phyloP scores from a whole-genome alignment of 1,140 invertebrate species.

The Armadillidium nasatum region DNA sequence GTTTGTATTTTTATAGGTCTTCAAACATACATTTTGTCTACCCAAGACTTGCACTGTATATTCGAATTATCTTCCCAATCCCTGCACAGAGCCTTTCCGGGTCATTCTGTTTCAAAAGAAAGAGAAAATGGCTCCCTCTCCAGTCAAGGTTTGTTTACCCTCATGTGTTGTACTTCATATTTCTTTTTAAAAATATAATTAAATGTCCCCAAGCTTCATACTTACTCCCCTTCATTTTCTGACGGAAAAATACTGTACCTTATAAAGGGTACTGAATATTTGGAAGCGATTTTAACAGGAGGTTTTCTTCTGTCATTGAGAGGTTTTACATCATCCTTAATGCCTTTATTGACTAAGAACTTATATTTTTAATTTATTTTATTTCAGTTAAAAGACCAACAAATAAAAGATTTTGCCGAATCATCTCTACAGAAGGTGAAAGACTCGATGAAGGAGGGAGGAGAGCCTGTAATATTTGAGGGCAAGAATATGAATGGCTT shows the following conservation, averaged over 20 bases:
- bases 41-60: too few species aligned
- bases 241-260: background rate
- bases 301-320: background rate
- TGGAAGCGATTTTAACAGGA: background rate
- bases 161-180: too few species aligned
- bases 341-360: background rate
- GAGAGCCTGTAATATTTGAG: background rate
- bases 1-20: too few species aligned
- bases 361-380: background rate
- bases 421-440: constrained; percentile 26
- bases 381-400: constrained; percentile 28
- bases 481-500: constrained; percentile 27
- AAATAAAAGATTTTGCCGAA: constrained; percentile 26
- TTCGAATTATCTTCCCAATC: too few species aligned
- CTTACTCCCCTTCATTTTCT: background rate
- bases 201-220: background rate
- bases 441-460: constrained; percentile 26
- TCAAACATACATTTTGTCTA: too few species aligned
- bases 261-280: background rate
- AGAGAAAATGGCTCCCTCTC: constrained; percentile 23
- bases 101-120: background rate
- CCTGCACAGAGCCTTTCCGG: too few species aligned
- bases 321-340: background rate
- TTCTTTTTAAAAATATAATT: too few species aligned
- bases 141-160: constrained; percentile 13